phyloP scores from a whole-genome alignment of 2,797 vertebrate genomes.

The Paramormyrops hopkinsi region DNA sequence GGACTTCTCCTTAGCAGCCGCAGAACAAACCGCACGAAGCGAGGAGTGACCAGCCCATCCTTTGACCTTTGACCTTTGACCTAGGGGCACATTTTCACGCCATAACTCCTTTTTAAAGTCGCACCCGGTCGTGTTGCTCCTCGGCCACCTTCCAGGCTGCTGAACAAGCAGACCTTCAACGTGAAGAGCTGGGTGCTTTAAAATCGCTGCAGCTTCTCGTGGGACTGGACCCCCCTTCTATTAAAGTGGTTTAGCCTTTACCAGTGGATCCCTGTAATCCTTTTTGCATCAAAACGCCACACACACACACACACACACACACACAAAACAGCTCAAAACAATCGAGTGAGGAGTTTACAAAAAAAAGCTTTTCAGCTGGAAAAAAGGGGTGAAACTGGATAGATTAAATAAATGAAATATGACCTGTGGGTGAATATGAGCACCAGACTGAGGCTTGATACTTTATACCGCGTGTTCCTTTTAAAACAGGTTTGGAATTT shows the following conservation, averaged over 20 bases:
- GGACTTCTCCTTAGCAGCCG: neutral
- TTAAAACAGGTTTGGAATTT: neutral
- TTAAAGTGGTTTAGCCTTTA: neutral
- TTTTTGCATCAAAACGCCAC: neutral
- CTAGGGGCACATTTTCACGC: neutral
- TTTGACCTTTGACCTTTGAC: neutral
- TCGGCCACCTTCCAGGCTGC: neutral
- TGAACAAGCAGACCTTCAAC: neutral
- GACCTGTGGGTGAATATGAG: neutral
- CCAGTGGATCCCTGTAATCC: neutral
- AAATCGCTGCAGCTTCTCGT: neutral
- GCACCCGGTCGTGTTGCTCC: neutral
- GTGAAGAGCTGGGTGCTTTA: neutral
- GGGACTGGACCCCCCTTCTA: slow-evolving; percentile 23
- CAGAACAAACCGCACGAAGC: neutral
- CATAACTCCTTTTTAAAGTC: neutral
- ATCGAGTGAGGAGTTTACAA: slow-evolving; percentile 21
- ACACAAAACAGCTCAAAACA: neutral
- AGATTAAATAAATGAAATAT: neutral
- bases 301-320: neutral
- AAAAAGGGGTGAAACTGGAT: slow-evolving; percentile 5
- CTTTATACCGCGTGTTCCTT: neutral
- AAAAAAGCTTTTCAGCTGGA: neutral
- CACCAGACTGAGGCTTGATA: neutral
- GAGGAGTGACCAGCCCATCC: neutral